Conservation (phyloP, 2,888 invertebrate species). For the Rhyacophila evoluta region DNA sequence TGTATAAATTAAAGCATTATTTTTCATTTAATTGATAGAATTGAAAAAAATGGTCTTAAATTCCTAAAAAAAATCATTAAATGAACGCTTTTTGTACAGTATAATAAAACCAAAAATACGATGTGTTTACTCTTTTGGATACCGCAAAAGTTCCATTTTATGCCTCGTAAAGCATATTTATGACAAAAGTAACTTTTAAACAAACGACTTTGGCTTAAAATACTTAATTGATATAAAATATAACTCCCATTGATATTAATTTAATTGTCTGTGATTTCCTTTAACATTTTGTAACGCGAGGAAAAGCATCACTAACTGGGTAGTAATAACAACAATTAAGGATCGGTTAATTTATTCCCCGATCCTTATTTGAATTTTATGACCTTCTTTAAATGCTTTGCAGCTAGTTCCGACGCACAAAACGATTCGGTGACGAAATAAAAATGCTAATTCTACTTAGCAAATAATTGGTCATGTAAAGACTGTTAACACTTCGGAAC, state of each 20-base stretch:
- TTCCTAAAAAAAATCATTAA: no score
- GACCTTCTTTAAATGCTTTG: neutral
- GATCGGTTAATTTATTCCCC: constrained; percentile 45
- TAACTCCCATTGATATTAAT: neutral
- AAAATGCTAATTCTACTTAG: no score
- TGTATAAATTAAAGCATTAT: no score
- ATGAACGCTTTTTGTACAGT: no score
- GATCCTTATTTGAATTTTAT: constrained; percentile 43
- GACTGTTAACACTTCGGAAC: no score
- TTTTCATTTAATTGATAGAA: no score
- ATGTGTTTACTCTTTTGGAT: neutral
- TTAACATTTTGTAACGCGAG: constrained; percentile 15
- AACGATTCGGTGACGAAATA: no score
- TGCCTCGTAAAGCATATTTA: constrained; percentile 12
- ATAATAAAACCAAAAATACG: no score
- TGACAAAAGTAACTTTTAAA: constrained; percentile 22
- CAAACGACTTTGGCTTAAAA: constrained; percentile 1
- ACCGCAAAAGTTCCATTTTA: neutral
- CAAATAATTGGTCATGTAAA: no score
- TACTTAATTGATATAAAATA: constrained; percentile 9
- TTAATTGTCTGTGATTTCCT: constrained; percentile 7
- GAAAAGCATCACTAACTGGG: constrained; percentile 41
- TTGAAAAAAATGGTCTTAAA: no score
- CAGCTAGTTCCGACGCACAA: neutral
- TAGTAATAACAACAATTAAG: constrained; percentile 48